Evolutionary conservation across 2,797 vertebrate species (phyloP), one percentile per base, ranked within the genome.

Genomic region (Sebastes iracundus): DNA sequence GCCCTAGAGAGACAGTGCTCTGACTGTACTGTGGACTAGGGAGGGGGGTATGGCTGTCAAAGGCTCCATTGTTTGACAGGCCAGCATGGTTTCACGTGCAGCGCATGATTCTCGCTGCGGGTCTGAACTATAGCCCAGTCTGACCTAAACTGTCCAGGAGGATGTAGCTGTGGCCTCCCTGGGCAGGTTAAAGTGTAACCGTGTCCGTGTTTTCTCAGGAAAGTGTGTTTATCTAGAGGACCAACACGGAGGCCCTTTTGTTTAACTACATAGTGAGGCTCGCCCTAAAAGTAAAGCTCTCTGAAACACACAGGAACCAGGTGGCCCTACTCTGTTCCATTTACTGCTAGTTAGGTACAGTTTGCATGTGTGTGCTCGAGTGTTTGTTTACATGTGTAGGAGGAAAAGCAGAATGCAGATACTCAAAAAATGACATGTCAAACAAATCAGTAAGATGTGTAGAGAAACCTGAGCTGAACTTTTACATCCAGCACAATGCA

Each of bases 181-280:
- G 61, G 35, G 89, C 91, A 90, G 92, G 95, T 96, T 96, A 96
- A 95, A 96, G 92, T 95, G 92, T 95, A 95, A 96, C 94, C 62
- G 79, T 93, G 92, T 93, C 91, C 86, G 72, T 96, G 95, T 96
- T 96, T 96, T 96, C 94, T 94, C 93, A 95, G 94, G 92, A 84
- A 95, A 95, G 94, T 90, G 92, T 96, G 94, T 96, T 96, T 94
- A 94, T 95, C 92, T 96, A 93, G 93, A 93, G 95, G 94, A 95
- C 92, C 90, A 85, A 91, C 92, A 88, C 61, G 87, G 93, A 94
- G 92, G 95, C 93, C 93, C 95, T 96, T 96, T 95, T 96, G 94
- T 93, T 95, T 90, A 90, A 96, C 94, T 93, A 96, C 95, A 93
- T 93, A 83, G 75, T 75, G 82, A 90, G 93, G 88, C 95, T 95